Base-by-base conservation (phyloP, 2,797 vertebrate genomes). In the Anniella stebbinsi region DNA sequence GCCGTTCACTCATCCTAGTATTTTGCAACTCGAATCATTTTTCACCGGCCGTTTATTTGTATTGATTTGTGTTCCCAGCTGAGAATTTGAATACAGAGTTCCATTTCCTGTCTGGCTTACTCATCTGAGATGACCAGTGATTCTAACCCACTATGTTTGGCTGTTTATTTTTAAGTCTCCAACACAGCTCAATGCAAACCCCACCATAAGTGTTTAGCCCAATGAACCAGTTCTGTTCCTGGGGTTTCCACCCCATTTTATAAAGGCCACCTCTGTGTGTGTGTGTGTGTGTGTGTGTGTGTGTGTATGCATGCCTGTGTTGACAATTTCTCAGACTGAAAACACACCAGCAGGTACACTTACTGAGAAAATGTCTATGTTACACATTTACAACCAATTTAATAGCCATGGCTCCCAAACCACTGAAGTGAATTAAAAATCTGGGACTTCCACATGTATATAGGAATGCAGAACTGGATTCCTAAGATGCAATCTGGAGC, bases 21-120 rank as follows among this genome's bases (percentile, higher is more conserved):
- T 77, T 84, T 84, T 78, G 63, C 72, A 38, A 33, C 88, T 8
- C 90, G 25, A 10, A 67, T 88, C 57, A 48, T 81, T 23, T 81
- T 21, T 45, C 66, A 82, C 86, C 88, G 91, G 60, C 48, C 81
- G 81, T n/a, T 66, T 88, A 87, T 90, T 57, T 69, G 88, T 78
- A 89, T 33, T 41, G 36, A 28, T 84, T 80, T 91, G 66, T 72
- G 82, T n/a, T 89, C 88, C n/a, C 78, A n/a, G n/a, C 12, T 90
- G 73, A 63, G 86, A 78, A 36, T 66, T 11, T 77, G 86, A 70
- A 76, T 76, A 80, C 76, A 51, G 1, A 48, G 9, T 21, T 69
- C 70, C 45, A 36, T 83, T 66, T 86, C 80, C 72, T 54, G 63
- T 57, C 69, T 67, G 70, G 23, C 25, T 89, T 87, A 69, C 45